Base-by-base conservation (phyloP, 2,797 vertebrate genomes). In the Hemibagrus guttatus region DNA sequence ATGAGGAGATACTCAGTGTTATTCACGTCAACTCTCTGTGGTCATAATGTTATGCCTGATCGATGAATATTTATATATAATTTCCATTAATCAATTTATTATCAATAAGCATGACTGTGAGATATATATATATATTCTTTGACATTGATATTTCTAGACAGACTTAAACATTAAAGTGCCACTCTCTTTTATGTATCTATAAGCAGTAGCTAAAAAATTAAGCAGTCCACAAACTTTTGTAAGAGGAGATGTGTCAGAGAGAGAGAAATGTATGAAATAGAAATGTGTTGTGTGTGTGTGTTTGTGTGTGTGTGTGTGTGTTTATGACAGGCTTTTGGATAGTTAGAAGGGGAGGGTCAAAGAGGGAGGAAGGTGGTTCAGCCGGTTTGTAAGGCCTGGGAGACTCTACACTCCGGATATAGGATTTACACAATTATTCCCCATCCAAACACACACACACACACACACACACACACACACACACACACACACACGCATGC, bases 361-460 rank as follows among this genome's bases (percentile, higher is more conserved):
- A 46, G 59, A 46, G 59, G 58, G 59, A 81, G 79, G 59, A 79
- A 83, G 84, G 85, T 74, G 66, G 78, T 84, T 87, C 46, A 86
- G 86, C 78, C 91, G 88, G 90, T 93, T 94, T 93, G 91, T 87
- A 88, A 90, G 91, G 88, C 91, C 92, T 93, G 75, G 56, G 93
- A 95, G 94, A 93, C 91, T 89, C 26, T 64, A 49, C 89, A 92
- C 91, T 91, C 94, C 92, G 93, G 94, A 95, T 93, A 90, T 91
- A 89, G 91, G 88, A 87, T 89, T 89, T 89, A 93, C 90, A 90
- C 91, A 91, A 93, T 94, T 94, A 94, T 92, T 85, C 90, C 90
- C 90, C 91, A 89, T 84, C 90, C 35, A 49, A 39, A 63, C 23
- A 46, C 58, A 82, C 61, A 80, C 72, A 85, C 52, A 86, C 87